phyloP scores from a whole-genome alignment of 1,140 invertebrate genomes.

The Drosophila pseudoobscura region DNA sequence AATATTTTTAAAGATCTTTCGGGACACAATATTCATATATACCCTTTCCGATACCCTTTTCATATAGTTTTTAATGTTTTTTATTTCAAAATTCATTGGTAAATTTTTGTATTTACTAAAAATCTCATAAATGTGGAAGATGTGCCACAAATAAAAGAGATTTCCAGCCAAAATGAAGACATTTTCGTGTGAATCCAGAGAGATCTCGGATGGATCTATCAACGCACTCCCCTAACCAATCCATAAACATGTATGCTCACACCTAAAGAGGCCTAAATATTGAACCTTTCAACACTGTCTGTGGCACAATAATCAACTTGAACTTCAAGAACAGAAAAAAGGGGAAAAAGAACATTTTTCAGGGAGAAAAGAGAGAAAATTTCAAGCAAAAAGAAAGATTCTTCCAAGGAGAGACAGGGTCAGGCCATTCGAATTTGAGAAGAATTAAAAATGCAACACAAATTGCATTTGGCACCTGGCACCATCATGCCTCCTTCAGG shows the following conservation, averaged over 20 bases:
- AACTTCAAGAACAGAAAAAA: slow-evolving; percentile 48
- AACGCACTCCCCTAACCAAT: neutral
- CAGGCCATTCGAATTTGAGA: slow-evolving; percentile 4
- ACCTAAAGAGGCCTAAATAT: neutral
- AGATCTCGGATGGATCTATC: too few relatives aligned
- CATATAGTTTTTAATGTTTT: too few relatives aligned
- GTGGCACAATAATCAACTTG: slow-evolving; percentile 37
- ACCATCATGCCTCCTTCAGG: too few relatives aligned
- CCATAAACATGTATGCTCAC: neutral
- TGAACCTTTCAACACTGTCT: slow-evolving; percentile 30
- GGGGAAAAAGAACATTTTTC: too few relatives aligned
- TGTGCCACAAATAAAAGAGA: slow-evolving; percentile 1
- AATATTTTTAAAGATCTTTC: too few relatives aligned
- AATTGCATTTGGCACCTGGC: slow-evolving; percentile 76
- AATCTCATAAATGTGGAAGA: neutral
- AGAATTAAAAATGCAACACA: slow-evolving; percentile 78
- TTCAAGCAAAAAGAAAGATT: slow-evolving; percentile 12
- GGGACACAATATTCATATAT: too few relatives aligned
- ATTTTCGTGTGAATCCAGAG: too few relatives aligned
- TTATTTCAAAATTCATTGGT: too few relatives aligned
- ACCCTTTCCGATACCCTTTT: too few relatives aligned
- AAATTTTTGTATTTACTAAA: too few relatives aligned
- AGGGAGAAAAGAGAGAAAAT: neutral
- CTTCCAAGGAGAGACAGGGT: neutral
- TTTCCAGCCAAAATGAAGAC: neutral